Conservation (phyloP, 2,888 invertebrate species). For the Pterobdella sp. region DNA sequence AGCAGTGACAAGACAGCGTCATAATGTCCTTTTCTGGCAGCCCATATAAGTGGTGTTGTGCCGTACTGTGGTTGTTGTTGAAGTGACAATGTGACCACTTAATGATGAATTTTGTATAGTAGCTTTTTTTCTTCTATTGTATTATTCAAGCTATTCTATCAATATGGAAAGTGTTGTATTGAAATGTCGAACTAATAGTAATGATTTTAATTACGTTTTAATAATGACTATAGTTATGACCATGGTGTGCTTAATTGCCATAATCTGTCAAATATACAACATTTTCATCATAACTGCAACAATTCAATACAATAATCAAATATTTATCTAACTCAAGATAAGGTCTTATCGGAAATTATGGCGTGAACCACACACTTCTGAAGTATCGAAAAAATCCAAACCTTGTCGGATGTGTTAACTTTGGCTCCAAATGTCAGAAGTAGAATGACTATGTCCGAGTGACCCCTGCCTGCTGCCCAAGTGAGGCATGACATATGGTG, state of each 20-base stretch:
- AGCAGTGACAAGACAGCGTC: slow-evolving; percentile 46
- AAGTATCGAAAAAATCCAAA: slow-evolving; percentile 33
- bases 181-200: no score
- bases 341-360: background rate
- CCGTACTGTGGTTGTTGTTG: slow-evolving; percentile 67
- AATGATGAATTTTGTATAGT: no score
- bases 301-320: background rate
- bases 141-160: no score
- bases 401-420: slow-evolving; percentile 50
- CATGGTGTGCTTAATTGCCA: no score
- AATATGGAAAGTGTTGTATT: no score
- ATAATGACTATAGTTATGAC: no score
- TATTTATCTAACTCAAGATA: background rate
- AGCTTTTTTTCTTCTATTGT: no score
- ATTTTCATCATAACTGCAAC: no score
- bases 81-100: no score
- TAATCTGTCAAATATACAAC: no score
- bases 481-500: slow-evolving; percentile 90
- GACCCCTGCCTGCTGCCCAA: slow-evolving; percentile 89
- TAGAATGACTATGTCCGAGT: slow-evolving; percentile 70
- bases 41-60: slow-evolving; percentile 73
- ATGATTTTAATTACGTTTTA: no score
- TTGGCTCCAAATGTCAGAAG: slow-evolving; percentile 67
- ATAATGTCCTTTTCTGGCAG: slow-evolving; percentile 46
- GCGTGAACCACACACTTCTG: background rate